Conservation (phyloP, 23 tunicate genomes). For the Diplosoma virens region DNA sequence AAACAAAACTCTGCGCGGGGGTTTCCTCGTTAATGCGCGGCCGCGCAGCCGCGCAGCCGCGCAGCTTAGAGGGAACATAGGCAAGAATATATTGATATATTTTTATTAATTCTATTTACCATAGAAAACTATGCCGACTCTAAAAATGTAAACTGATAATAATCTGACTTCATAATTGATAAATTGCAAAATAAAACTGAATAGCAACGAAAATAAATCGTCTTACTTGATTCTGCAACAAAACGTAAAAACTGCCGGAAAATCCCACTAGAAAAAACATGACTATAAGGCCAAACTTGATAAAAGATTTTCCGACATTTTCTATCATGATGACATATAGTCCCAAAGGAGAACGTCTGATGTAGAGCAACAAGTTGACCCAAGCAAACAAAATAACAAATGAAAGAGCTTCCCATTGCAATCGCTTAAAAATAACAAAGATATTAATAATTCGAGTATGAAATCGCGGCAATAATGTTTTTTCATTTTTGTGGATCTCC, state of each 20-base stretch:
- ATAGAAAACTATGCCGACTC: too few species aligned
- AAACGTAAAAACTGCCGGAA: conserved; percentile 62
- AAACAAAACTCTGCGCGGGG: too few species aligned
- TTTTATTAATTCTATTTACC: not conserved
- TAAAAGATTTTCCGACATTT: conserved; percentile 44
- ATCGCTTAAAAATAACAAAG: conserved; percentile 26
- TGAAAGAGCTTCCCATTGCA: conserved; percentile 66
- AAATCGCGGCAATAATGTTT: too few species aligned
- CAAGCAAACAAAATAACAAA: conserved; percentile 45
- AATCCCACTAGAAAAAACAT: conserved; percentile 60
- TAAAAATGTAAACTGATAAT: too few species aligned
- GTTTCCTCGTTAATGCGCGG: too few species aligned
- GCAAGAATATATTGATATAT: not conserved
- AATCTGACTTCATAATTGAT: too few species aligned
- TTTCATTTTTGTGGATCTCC: too few species aligned
- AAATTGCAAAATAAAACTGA: too few species aligned
- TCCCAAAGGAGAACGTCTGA: conserved; percentile 42
- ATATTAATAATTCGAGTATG: too few species aligned
- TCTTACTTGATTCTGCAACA: conserved; percentile 56
- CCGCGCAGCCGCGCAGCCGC: too few species aligned
- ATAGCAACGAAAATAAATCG: too few species aligned
- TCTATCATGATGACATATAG: conserved; percentile 51
- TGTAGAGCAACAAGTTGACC: conserved; percentile 50
- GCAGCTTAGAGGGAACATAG: too few species aligned
- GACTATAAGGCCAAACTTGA: conserved; percentile 40